Evolutionary conservation across 2,797 vertebrate species (phyloP), one percentile per base, ranked within the genome.

Genomic region (Sylvilagus floridanus): DNA sequence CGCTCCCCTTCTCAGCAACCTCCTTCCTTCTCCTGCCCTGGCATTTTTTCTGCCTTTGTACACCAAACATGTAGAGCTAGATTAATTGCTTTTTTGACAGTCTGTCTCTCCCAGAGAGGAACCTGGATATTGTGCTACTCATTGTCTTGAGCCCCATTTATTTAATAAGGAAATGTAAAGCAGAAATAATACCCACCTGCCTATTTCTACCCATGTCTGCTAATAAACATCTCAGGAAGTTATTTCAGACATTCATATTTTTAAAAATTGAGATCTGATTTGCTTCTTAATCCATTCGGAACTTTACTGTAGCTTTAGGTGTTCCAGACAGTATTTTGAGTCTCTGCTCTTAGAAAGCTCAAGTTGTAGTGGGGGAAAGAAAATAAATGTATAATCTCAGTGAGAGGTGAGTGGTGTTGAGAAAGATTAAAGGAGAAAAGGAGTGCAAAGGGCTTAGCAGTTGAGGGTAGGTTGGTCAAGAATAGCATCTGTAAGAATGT

Each of bases 231-330:
- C 1, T 72, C 66, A n/a, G 32, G 14, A 73, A 73, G 32, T 82
- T 72, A 63, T 84, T 87, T 92, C 68, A 47, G 57, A 84, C 60
- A 83, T 91, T 81, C 69, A 28, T 35, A 60, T 86, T 89, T 93
- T 66, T 32, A 82, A 94, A 96, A 81, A 63, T 28, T 57, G 57
- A 92, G 35, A 10, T 93, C 16, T 62, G 7, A 19, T 88, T 91
- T 88, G 47, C 52, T 63, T 32, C 7, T 84, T 90, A 75, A 65
- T 32, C 91, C 22, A 79, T 71, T 95, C 63, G 83, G 5, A 42
- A 42, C 22, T 21, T 88, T 54, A 66, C 37, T 84, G 52, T 37
- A 4, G 54, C 7, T 77, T 78, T 71, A 63, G 89, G 17, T 87
- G 52, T 93, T 8, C 60, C n/a, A 90, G 35, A 14, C 92, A 73